Percentiles rank a stretch among this genome's conserved stretches.
phyloP scores from a whole-genome alignment of 2,113 vertebrate genomes.

The Sylvia atricapilla region DNA sequence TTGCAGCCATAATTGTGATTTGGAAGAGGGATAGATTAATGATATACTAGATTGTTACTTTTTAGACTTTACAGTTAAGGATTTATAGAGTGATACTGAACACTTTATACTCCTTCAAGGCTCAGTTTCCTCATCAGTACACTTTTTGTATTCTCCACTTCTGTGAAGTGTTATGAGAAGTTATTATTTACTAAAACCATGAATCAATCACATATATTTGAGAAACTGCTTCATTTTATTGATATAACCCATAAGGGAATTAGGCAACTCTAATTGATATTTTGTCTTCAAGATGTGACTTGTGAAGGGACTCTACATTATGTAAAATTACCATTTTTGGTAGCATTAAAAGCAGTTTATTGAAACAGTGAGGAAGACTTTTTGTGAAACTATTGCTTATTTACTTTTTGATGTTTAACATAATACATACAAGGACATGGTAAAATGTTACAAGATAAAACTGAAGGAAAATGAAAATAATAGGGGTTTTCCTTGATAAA shows the following conservation, averaged over 20 bases:
- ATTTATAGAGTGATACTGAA: background rate
- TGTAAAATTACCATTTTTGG: background rate
- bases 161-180: background rate
- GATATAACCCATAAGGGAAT: background rate
- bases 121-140: background rate
- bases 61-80: background rate
- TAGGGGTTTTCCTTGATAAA: background rate
- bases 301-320: background rate
- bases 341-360: background rate
- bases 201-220: background rate
- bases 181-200: background rate
- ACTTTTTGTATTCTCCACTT: background rate
- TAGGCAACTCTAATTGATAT: background rate
- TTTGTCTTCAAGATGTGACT: background rate
- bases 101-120: background rate
- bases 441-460: background rate
- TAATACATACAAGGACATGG: background rate
- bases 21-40: background rate
- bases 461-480: background rate
- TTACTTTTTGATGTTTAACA: background rate
- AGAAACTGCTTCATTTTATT: background rate
- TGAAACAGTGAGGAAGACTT: background rate
- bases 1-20: background rate
- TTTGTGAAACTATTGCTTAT: background rate
- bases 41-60: background rate